Evolutionary conservation across 2,888 invertebrate genomes (phyloP).

Genomic region (Lycia hirtaria): DNA sequence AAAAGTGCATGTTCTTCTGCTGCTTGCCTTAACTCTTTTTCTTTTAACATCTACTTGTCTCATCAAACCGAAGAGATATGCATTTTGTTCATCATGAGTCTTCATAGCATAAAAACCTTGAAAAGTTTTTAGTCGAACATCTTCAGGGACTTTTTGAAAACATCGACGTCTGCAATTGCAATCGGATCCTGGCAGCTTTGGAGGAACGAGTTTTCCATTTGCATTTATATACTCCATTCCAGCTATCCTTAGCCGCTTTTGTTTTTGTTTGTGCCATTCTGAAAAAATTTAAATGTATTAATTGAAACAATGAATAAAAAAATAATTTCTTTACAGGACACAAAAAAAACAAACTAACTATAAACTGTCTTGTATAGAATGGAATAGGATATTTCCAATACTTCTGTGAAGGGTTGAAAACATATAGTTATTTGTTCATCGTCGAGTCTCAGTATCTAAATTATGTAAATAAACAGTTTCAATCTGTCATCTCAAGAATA

Average conservation of each 20-base stretch:
- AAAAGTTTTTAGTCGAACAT: constrained; percentile 80
- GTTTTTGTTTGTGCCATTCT: constrained; percentile 87
- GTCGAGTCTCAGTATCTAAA: neutral
- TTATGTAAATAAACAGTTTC: constrained; percentile 34
- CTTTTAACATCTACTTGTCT: constrained; percentile 84
- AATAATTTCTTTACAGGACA: neutral
- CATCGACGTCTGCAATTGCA: constrained; percentile 83
- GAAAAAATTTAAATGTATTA: constrained; percentile 45
- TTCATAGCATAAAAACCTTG: constrained; percentile 85
- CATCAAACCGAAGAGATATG: constrained; percentile 85
- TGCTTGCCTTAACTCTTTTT: constrained; percentile 83
- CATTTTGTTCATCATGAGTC: constrained; percentile 86
- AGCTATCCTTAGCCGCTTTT: constrained; percentile 83
- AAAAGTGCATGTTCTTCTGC: constrained; percentile 83
- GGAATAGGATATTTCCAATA: no score
- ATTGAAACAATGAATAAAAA: neutral
- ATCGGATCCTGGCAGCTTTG: constrained; percentile 82
- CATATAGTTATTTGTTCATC: neutral
- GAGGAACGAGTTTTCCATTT: constrained; percentile 84
- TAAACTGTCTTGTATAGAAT: no score
- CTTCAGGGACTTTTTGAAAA: constrained; percentile 81
- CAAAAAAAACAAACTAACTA: no score
- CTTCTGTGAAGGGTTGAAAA: neutral
- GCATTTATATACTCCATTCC: constrained; percentile 84
- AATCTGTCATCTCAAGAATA: constrained; percentile 58